Base-by-base conservation (phyloP, 2,888 invertebrate species). In the Hofmannophila pseudospretella region DNA sequence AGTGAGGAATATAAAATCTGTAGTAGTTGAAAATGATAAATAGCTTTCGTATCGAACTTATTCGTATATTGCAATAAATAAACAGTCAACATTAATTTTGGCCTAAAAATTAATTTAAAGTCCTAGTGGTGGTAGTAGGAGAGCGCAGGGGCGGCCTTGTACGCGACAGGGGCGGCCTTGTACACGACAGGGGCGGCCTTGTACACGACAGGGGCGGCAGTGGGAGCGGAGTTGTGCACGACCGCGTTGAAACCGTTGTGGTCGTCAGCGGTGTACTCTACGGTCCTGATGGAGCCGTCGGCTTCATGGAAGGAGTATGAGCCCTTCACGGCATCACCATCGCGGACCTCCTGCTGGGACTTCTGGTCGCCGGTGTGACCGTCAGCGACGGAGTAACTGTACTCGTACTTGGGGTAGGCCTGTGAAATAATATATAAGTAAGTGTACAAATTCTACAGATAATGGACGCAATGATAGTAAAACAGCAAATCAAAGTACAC, bases 291-390 rank as follows among this genome's bases (percentile, higher is more conserved):
- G 66, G 88, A 88, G 57, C 89, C 88, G 57, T 89, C 88, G 32
- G 89, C 85, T 58, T 89, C 88, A 45, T 82, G 79, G 52, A 89
- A 67, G 10, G 87, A 85, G 78, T 89, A 88, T 8, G 80, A 76
- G 52, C 89, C 89, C 60, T 84, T 84, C 45, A 89, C 89, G 1
- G 75, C 82, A 50, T 89, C 89, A 28, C 89, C 89, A 50, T 88
- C 88, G 46, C 84, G 77, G 42, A 59, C 53, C 60, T 89, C 89
- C 44, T 87, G 82, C 64, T 88, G 88, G 42, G 78, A 75, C 71
- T 89, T 88, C 68, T 85, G 77, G 73, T 89, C 89, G 30, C 89
- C 89, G 60, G 89, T 89, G 67, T 88, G 87, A 11, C 80, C 70
- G 59, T 89, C 89, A 45, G 86, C 76, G 1, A 89, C 89, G 14